phyloP scores from a whole-genome alignment of 2,113 vertebrate genomes.

The Egretta garzetta region DNA sequence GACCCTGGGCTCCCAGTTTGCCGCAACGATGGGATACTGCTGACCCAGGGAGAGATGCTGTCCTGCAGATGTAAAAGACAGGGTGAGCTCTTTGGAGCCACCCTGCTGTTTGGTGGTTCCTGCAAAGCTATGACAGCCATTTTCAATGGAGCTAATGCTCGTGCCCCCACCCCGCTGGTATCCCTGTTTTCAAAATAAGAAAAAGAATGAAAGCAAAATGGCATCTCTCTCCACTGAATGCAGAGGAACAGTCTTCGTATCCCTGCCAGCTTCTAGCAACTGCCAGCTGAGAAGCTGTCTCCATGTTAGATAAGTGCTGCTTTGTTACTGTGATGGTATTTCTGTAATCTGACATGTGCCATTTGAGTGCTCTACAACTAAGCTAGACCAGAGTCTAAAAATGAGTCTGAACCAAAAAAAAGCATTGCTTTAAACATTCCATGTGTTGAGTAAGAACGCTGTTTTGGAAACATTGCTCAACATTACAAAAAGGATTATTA shows the following conservation, averaged over 20 bases:
- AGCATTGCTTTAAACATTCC: background rate
- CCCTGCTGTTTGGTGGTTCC: background rate
- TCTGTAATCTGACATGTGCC: background rate
- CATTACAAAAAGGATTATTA: background rate
- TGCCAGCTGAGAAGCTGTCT: constrained; percentile 11
- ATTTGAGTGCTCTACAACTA: background rate
- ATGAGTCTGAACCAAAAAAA: background rate
- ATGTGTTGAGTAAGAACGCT: background rate
- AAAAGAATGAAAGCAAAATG: background rate
- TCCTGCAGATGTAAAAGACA: background rate
- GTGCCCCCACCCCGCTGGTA: background rate
- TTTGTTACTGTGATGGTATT: constrained; percentile 1
- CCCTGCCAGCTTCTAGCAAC: background rate
- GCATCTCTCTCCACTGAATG: background rate
- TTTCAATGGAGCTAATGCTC: background rate
- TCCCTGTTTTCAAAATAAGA: background rate
- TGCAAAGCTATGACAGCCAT: background rate
- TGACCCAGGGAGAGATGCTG: background rate
- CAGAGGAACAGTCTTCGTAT: background rate
- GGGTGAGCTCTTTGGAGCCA: background rate
- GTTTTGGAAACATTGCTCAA: background rate
- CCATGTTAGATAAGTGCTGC: background rate
- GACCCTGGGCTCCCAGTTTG: background rate
- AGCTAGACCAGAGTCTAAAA: background rate
- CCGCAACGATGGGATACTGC: background rate